Evolutionary conservation across 1,140 invertebrate genomes (phyloP).

Genomic region (Catajapyx aquilonaris): DNA sequence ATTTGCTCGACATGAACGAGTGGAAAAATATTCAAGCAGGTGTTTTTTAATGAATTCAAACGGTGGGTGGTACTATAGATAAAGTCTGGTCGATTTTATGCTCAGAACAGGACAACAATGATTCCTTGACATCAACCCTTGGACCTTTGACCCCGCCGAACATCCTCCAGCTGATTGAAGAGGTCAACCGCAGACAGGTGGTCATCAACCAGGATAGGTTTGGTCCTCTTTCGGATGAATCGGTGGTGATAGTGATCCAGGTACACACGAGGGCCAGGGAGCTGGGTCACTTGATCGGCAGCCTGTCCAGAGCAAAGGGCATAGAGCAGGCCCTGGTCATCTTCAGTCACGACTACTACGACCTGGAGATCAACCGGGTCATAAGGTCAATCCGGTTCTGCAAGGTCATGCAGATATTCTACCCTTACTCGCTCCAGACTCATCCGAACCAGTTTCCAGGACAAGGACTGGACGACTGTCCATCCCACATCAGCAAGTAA

Average conservation of each 20-base stretch:
- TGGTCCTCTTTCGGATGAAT: neutral
- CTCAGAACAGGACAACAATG: too few species aligned
- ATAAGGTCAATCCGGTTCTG: constrained; percentile 28
- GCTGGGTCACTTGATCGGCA: constrained; percentile 29
- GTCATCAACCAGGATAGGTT: neutral
- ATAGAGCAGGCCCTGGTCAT: constrained; percentile 33
- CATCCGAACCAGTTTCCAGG: constrained; percentile 28
- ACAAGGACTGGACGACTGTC: too few species aligned
- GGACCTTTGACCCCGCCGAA: too few species aligned
- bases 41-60: too few species aligned
- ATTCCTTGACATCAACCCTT: too few species aligned
- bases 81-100: too few species aligned
- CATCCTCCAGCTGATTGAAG: neutral
- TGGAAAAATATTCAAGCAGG: too few species aligned
- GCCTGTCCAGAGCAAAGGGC: constrained; percentile 25
- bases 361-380: constrained; percentile 29
- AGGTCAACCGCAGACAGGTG: neutral
- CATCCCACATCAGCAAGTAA: too few species aligned
- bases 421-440: constrained; percentile 26
- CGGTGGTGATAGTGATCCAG: neutral
- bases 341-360: constrained; percentile 36
- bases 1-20: too few species aligned
- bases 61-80: too few species aligned
- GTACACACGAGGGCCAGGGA: constrained; percentile 32
- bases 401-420: too few species aligned